These are phyloP conservation scores for Brachyhypopomus occidentalis DNA, from an alignment of 2,113 vertebrate genomes.

Conservation along the genomic window DNA sequence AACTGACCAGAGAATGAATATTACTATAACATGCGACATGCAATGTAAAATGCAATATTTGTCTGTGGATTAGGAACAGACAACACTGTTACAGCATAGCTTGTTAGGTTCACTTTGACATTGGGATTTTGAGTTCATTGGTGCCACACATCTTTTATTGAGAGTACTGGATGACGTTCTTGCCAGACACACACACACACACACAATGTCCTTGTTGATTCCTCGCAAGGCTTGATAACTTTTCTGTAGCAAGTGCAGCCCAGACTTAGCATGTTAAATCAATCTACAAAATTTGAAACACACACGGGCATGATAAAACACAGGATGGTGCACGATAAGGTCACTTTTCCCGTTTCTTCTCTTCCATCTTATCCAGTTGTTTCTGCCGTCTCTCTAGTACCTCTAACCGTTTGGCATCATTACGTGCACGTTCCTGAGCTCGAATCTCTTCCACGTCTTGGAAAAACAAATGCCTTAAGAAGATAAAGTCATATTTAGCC, in stretches of 20 bases:
- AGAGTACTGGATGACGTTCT: neutral
- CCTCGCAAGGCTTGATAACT: neutral
- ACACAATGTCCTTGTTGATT: neutral
- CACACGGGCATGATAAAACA: too few species aligned
- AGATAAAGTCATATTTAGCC: neutral
- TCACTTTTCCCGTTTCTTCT: conserved; percentile 62
- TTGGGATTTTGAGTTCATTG: neutral
- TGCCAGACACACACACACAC: neutral
- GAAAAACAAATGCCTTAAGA: conserved; percentile 69
- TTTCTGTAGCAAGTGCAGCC: neutral
- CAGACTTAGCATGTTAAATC: neutral
- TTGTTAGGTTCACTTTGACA: neutral
- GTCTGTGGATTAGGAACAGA: neutral
- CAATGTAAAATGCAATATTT: neutral
- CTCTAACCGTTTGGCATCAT: conserved; percentile 61
- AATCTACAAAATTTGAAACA: neutral
- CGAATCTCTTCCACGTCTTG: conserved; percentile 68
- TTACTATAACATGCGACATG: too few species aligned
- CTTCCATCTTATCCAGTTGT: conserved; percentile 63
- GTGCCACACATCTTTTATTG: neutral
- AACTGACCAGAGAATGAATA: too few species aligned
- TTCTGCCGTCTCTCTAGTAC: conserved; percentile 70
- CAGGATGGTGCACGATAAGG: neutral
- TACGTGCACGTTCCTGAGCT: conserved; percentile 64
- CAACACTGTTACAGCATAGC: neutral